Base-by-base conservation (phyloP, 2,888 invertebrate species). In the Eristalis pertinax region DNA sequence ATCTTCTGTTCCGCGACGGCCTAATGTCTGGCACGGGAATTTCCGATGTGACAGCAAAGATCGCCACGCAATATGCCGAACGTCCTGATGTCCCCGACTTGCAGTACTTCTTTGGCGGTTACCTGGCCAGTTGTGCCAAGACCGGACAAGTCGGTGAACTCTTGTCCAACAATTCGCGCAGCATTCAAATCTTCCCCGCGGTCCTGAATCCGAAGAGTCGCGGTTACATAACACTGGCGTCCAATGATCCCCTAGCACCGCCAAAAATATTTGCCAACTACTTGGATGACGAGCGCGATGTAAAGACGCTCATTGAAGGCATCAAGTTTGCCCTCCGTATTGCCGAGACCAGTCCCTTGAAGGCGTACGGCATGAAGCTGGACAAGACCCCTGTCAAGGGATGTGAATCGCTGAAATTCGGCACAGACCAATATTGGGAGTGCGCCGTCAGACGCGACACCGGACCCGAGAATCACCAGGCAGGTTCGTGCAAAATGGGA, bases 1-100 rank as follows among this genome's bases (percentile, higher is more conserved):
- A 97, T 90, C 93, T 98, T 35, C 94, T 98, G 13, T 97, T 97
- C 93, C 95, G 97, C 77, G 97, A 98, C 92, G 97, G 97, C 2
- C 94, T 97, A 0, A 97, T 98, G 97, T 97, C 97, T 15, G 97
- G 97, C 24, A 97, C 97, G 60, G 97, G 97, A 94, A 95, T 97
- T 91, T 96, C 96, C 0, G 98, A 98, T 93, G 97, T 97, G 5
- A 97, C 98, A 0, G 98, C 95, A 0, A 96, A 97, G 93, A 94
- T 98, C 73, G 96, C 97, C 91, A 95, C 97, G 0, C 97, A 96
- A 91, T 97, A 96, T 93, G 95, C 96, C 2, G 95, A 97, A 90
- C 95, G 95, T 0, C 93, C 94, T 0, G 95, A 95, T 56, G 96
- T 96, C 91, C 98, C 98, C 0, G 98, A 98, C 91, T 92, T 98